phyloP scores from a whole-genome alignment of 2,888 invertebrate genomes.

The Eueremaeus valkanovi region DNA sequence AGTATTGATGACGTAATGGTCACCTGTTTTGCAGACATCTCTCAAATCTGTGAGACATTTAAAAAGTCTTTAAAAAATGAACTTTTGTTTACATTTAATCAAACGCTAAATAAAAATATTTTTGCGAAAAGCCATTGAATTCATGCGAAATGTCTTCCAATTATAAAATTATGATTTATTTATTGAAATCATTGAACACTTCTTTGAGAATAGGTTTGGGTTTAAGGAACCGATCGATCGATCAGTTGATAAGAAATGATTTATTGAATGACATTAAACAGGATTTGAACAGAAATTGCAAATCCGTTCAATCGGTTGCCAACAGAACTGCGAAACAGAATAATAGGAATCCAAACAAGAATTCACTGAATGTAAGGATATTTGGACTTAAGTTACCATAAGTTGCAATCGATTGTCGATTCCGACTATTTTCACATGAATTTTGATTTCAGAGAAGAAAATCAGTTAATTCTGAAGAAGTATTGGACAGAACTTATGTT shows the following conservation, averaged over 20 bases:
- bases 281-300: conserved; percentile 3
- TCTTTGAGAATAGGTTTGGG: conserved; percentile 12
- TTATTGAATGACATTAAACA: not conserved
- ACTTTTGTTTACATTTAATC: not conserved
- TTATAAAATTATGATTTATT: conserved; percentile 37
- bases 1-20: no score
- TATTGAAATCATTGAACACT: conserved; percentile 15
- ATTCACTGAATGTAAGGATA: not conserved
- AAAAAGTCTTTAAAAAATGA: not conserved
- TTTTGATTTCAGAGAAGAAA: not conserved
- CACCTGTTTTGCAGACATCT: no score
- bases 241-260: not conserved
- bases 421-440: not conserved
- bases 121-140: not conserved
- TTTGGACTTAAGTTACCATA: not conserved
- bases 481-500: conserved; percentile 33
- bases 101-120: not conserved
- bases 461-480: not conserved
- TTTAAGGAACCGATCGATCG: conserved; percentile 10
- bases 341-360: not conserved
- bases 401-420: no score
- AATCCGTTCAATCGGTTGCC: not conserved
- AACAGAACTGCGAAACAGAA: not conserved
- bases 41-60: no score
- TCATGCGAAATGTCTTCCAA: not conserved